Base-by-base conservation (phyloP, 2,113 vertebrate species). In the Onychorhynchus coronatus region DNA sequence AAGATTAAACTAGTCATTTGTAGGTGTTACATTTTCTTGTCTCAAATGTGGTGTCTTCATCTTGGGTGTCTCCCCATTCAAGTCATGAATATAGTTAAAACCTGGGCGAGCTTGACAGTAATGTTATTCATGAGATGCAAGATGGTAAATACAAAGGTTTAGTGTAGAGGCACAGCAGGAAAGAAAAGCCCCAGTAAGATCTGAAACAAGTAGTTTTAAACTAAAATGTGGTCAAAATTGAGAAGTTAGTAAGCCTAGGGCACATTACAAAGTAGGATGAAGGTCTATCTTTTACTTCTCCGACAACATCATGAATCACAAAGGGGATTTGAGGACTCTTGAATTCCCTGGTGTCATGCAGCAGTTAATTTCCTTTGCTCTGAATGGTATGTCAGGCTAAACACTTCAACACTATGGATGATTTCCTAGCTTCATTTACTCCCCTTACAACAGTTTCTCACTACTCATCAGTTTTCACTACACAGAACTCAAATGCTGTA, bases 381-480 rank as follows among this genome's bases (percentile, higher is more conserved):
- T 68, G 59, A 67, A 56, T 22, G 19, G 1, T 44, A 5, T 44
- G 74, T 71, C 65, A 82, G 6, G 14, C 56, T 91, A 76, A 89
- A 72, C 58, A 82, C 85, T 85, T 83, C 82, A 85, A 37, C 53
- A 67, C 24, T 49, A 61, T 18, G 20, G 62, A 62, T 96, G 62
- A 85, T 94, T 94, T 94, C 78, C 77, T 85, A 52, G 46, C 85
- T 93, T 90, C 78, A 65, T 94, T 94, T 94, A 79, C 62, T 87
- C 50, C 47, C 44, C 33, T 62, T 56, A 35, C 5, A 6, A 41
- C 55, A 50, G 55, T 68, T 88, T 73, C 82, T 84, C 66, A 70
- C 73, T 87, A 80, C 52, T 87, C 81, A 89, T 47, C 66, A 50
- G 27, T 84, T 94, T 84, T 67, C 89, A 84, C 50, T 62, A n/a